A percentile compares a stretch with the other conserved stretches of the same genome.
Evolutionary conservation across 2,888 invertebrate genomes (phyloP).

Genomic region (Netelia melanura): DNA sequence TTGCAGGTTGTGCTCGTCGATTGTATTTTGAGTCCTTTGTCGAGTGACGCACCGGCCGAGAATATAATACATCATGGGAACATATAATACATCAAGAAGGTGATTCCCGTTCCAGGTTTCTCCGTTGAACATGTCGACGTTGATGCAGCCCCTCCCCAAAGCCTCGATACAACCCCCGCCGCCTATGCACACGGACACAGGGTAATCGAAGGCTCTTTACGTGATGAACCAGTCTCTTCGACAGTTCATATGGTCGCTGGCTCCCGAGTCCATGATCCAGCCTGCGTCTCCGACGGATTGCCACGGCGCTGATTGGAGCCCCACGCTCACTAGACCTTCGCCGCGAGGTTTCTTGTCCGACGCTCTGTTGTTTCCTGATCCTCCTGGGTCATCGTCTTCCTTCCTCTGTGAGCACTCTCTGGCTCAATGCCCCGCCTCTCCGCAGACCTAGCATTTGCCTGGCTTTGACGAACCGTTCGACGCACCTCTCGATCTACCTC

Average conservation of each 20-base stretch:
- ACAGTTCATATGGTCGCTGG: conserved; percentile 63
- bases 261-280: conserved; percentile 55
- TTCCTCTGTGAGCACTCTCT: conserved; percentile 53
- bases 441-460: conserved; percentile 53
- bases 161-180: conserved; percentile 62
- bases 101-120: conserved; percentile 62
- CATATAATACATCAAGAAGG: conserved; percentile 56
- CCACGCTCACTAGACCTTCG: conserved; percentile 58
- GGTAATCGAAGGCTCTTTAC: conserved; percentile 31
- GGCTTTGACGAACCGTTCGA: conserved; percentile 45
- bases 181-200: conserved; percentile 49
- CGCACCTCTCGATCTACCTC: neutral
- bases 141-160: conserved; percentile 62
- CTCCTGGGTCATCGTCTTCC: conserved; percentile 19
- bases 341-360: conserved; percentile 4
- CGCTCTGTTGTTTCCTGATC: neutral
- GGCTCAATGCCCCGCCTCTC: conserved; percentile 29
- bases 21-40: conserved; percentile 59
- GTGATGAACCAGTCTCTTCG: conserved; percentile 58
- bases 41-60: conserved; percentile 47
- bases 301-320: neutral
- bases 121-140: conserved; percentile 66
- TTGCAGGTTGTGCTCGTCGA: conserved; percentile 46
- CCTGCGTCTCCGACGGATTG: conserved; percentile 5
- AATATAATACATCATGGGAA: conserved; percentile 61